phyloP scores from a whole-genome alignment of 1,140 invertebrate species.

The Drosophila mojavensis region DNA sequence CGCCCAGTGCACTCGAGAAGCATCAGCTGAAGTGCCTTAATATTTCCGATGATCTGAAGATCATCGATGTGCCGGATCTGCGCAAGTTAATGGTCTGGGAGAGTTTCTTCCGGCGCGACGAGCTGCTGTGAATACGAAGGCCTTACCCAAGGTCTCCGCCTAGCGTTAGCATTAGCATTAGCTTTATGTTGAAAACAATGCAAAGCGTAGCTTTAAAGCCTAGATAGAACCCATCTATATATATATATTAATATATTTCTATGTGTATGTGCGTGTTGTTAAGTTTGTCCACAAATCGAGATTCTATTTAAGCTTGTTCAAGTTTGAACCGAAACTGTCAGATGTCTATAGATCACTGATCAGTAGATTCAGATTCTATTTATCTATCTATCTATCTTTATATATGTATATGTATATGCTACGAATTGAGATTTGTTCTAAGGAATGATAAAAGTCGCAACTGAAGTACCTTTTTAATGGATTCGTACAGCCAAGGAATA shows the following conservation, averaged over 20 bases:
- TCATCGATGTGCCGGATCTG: conserved; percentile 83
- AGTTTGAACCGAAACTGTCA: conserved; percentile 42
- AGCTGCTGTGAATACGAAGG: conserved; percentile 59
- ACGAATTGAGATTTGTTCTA: conserved; percentile 27
- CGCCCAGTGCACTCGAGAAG: conserved; percentile 59
- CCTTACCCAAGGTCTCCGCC: conserved; percentile 4
- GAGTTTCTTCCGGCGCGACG: conserved; percentile 73
- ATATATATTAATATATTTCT: background rate
- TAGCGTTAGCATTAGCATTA: conserved; percentile 41
- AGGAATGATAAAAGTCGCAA: conserved; percentile 66
- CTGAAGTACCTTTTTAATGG: conserved; percentile 68
- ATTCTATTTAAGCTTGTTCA: conserved; percentile 60
- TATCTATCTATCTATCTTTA: background rate
- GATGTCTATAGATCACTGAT: conserved; percentile 9
- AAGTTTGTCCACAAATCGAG: conserved; percentile 57
- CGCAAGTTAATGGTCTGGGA: conserved; percentile 85
- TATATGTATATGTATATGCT: conserved; percentile 7
- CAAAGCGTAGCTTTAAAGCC: conserved; percentile 66
- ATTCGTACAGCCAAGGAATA: conserved; percentile 30
- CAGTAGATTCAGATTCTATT: conserved; percentile 9
- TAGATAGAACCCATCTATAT: conserved; percentile 16
- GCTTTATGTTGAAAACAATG: conserved; percentile 71
- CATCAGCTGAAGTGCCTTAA: conserved; percentile 84
- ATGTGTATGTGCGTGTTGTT: conserved; percentile 46
- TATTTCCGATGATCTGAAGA: conserved; percentile 83